Base-by-base conservation (phyloP, 2,797 vertebrate genomes). In the Sebastes minor region DNA sequence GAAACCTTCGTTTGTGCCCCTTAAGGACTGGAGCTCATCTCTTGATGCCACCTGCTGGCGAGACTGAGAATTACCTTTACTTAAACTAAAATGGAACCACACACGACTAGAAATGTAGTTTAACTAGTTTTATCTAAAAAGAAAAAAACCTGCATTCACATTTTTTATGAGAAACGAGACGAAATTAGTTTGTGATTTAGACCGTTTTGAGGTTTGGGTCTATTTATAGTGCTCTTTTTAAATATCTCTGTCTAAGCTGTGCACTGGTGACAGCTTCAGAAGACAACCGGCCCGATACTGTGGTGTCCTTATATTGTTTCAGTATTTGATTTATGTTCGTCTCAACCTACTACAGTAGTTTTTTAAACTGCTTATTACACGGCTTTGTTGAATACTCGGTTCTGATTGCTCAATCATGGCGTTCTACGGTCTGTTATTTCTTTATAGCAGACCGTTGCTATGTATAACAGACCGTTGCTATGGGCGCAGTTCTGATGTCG, bases 1-100 rank as follows among this genome's bases (percentile, higher is more conserved):
- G 42, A 55, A 76, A 71, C 10, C 46, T 11, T 27, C 70, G 38
- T 66, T 28, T 11, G n/a, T 69, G n/a, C 13, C 18, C 38, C 10
- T 11, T 52, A 27, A 61, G 62, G 74, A 76, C 76, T 77, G 46
- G 56, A 70, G 53, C 64, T 59, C 28, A 20, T 74, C 59, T 82
- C n/a, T 55, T 89, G 74, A 82, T 80, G 89, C 93, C 95, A 87
- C 88, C 95, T 96, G 94, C 92, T 95, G 94, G 95, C 71, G 32
- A 78, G 79, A 86, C 55, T 57, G 63, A 81, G 76, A 91, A 88
- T 75, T 71, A 82, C 77, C 25, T 77, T 66, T 23, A 77, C 14
- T 33, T 46, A 10, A 80, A 87, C 27, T 59, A 49, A 83, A 80
- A 65, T 72, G 16, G n/a, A 75, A 78, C 68, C n/a, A 46, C 59